Conservation (phyloP, 1,140 invertebrate genomes). For the Drosophila quadrilineata region DNA sequence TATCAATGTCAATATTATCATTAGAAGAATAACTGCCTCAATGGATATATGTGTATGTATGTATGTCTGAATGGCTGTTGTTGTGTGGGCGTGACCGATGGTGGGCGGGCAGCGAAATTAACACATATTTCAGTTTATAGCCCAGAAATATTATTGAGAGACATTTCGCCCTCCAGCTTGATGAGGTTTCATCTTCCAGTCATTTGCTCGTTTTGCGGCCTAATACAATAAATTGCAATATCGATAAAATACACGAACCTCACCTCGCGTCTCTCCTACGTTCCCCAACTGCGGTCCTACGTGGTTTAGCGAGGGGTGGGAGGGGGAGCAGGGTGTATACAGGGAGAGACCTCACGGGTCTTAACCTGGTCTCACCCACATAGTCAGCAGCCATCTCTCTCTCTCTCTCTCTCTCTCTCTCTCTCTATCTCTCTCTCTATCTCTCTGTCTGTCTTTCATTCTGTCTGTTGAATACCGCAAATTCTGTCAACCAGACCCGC, state of each 20-base stretch:
- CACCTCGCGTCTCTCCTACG: slow-evolving; percentile 61
- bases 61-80: background rate
- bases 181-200: background rate
- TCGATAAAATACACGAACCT: slow-evolving; percentile 79
- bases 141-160: slow-evolving; percentile 61
- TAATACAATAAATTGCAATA: slow-evolving; percentile 79
- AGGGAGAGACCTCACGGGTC: too few relatives aligned
- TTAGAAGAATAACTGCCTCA: slow-evolving; percentile 70
- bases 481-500: slow-evolving; percentile 7
- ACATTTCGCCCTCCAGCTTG: slow-evolving; percentile 22
- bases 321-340: too few relatives aligned
- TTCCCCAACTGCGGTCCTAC: too few relatives aligned
- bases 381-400: too few relatives aligned
- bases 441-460: background rate
- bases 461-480: background rate
- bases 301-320: too few relatives aligned
- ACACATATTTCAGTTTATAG: slow-evolving; percentile 79
- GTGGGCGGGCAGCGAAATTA: slow-evolving; percentile 49
- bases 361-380: too few relatives aligned
- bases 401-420: background rate
- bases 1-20: slow-evolving; percentile 80
- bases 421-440: background rate
- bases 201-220: slow-evolving; percentile 21
- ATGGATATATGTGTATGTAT: too few relatives aligned
- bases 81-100: slow-evolving; percentile 34